Evolutionary conservation across 2,888 invertebrate species (phyloP).

Genomic region (Scrobipalpa costella): DNA sequence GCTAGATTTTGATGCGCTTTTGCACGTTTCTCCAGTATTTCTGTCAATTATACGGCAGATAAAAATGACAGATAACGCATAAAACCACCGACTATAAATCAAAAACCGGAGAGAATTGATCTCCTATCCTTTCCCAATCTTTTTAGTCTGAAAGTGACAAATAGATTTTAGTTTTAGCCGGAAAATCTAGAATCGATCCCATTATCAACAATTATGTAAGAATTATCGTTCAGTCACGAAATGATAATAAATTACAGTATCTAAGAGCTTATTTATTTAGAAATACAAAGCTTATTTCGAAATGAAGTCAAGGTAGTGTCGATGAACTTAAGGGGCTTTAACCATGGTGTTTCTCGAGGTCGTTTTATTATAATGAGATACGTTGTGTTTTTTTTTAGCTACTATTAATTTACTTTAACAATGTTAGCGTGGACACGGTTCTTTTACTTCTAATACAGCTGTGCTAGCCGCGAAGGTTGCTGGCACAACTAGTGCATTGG

Average conservation of each 20-base stretch:
- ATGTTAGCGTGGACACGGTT: background rate
- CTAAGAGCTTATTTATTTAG: slow-evolving; percentile 2
- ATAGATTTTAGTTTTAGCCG: no score
- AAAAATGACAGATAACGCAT: no score
- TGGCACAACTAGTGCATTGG: background rate
- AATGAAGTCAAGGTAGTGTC: background rate
- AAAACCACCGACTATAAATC: no score
- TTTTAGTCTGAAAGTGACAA: no score
- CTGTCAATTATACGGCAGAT: no score
- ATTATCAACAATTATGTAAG: background rate
- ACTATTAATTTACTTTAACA: background rate
- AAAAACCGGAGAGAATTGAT: no score
- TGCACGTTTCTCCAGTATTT: no score
- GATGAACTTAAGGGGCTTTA: background rate
- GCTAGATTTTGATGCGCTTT: no score
- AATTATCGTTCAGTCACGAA: background rate
- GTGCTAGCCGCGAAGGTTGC: background rate
- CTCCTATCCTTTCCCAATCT: no score
- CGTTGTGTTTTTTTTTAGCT: background rate
- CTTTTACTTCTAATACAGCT: background rate
- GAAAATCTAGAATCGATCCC: no score
- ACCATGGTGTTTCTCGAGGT: slow-evolving; percentile 5
- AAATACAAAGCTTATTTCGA: background rate
- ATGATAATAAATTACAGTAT: background rate
- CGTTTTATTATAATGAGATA: slow-evolving; percentile 1